Evolutionary conservation across 30 jellyfish, hydroid and myxozoan genomes (phyloP), one percentile per base, ranked within the genome.

Genomic region (Aurelia aurita): DNA sequence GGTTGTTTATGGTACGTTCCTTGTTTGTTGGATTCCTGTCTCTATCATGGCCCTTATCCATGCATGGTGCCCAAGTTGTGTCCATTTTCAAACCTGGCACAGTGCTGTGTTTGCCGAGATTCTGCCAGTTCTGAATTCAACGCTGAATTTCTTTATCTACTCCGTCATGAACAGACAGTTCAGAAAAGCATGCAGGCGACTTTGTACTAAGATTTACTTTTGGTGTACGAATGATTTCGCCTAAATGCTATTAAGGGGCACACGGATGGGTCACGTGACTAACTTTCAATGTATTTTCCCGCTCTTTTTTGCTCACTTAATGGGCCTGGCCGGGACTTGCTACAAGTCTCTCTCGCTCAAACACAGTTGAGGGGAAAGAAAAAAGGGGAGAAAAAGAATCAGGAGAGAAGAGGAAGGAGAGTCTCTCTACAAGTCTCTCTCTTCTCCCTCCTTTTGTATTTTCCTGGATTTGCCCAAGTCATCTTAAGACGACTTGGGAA

Each of bases 1-100:
- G 76, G 87, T 79, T n/a, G 95, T 92, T 44, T 92, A 66, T 61
- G 98, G 98, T 13, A 85, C 96, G 18, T 92, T 92, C 62, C 97
- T 87, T 44, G 90, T 70, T 8, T 92, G 97, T 46, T 92, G 97
- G 98, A 23, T 87, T 23, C 98, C 98, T 18, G 96, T 80, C 39
- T 59, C 96, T 49, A 64, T 87, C 12, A 77, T 92, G 43, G 84
- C 96, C 10, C 76, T 87, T 6, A 22, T 68, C 35, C 82, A 58
- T 19, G 87, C 82, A 10, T 80, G 93, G 95, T 81, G 93, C 59
- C 80, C 80, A 15, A 64, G 63, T 25, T 68, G 96, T 29, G 72
- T 79, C 49, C 28, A 16, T 10, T 43, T 70, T n/a, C 68, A 68
- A 51, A 66, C 55, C 31, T 92, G 98, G 98, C 88, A 72, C 20